Percentiles rank a stretch among this genome's conserved stretches.
Conservation (phyloP, 2,888 invertebrate genomes). For the Anorthoa munda region DNA sequence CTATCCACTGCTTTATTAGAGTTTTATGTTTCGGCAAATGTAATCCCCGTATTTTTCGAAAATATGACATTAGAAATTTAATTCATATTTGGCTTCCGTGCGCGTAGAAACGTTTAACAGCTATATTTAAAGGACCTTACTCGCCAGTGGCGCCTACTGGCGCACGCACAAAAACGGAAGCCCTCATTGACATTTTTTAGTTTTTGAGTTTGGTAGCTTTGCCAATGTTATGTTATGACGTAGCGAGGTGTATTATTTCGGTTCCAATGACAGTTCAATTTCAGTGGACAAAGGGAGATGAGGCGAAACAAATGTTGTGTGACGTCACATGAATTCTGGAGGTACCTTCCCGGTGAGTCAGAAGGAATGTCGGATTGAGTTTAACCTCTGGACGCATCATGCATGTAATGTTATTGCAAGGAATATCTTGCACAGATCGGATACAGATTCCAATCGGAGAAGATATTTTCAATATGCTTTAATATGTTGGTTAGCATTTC, state of each 20-base stretch:
- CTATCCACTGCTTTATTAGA: no score
- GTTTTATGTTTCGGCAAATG: no score
- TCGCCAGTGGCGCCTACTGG: no score
- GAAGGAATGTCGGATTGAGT: constrained; percentile 29
- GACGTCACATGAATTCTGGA: constrained; percentile 45
- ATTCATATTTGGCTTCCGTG: no score
- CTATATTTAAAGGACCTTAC: no score
- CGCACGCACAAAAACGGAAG: no score
- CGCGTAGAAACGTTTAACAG: no score
- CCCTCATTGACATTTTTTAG: constrained; percentile 6
- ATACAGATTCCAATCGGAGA: not conserved
- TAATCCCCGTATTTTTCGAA: no score
- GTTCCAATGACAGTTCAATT: constrained; percentile 50
- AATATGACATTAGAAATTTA: no score
- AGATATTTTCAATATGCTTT: not conserved
- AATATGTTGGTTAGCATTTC: not conserved
- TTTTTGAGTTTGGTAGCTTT: constrained; percentile 10
- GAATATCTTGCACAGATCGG: constrained; percentile 9
- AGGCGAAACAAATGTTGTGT: constrained; percentile 33
- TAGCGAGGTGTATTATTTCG: constrained; percentile 8
- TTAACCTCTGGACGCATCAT: constrained; percentile 18
- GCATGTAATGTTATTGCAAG: constrained; percentile 26
- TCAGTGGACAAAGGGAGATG: constrained; percentile 48
- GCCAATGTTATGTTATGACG: not conserved
- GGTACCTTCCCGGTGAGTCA: constrained; percentile 47